phyloP scores from a whole-genome alignment of 2,888 invertebrate species.

The Uloborus plumipes region DNA sequence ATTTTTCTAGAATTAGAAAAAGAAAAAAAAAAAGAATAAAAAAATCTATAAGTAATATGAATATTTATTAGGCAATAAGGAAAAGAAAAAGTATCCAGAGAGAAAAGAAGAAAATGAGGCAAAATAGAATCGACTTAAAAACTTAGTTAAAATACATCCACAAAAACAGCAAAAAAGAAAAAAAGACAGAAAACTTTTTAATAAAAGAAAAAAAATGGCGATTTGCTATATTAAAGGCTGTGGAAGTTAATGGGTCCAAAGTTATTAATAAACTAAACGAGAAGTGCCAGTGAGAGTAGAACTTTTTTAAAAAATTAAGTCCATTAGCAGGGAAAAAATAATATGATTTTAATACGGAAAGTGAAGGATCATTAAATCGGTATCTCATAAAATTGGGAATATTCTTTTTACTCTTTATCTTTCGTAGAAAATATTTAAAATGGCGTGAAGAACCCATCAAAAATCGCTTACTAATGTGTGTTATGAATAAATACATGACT shows the following conservation, averaged over 20 bases:
- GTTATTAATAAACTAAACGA: conserved; percentile 59
- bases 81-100: not conserved
- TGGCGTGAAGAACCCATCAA: conserved; percentile 48
- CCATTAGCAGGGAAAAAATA: conserved; percentile 54
- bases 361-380: conserved; percentile 63
- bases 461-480: conserved; percentile 62
- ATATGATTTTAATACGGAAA: conserved; percentile 62
- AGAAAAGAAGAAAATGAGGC: not conserved
- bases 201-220: conserved; percentile 6
- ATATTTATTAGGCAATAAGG: too few relatives aligned
- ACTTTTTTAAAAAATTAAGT: conserved; percentile 59
- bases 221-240: conserved; percentile 35
- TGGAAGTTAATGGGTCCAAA: conserved; percentile 55
- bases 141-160: conserved; percentile 10
- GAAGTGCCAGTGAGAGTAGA: conserved; percentile 35
- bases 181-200: conserved; percentile 4
- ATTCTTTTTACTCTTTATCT: conserved; percentile 43
- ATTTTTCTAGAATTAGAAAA: too few relatives aligned
- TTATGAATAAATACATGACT: conserved; percentile 58
- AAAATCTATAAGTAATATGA: too few relatives aligned
- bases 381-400: conserved; percentile 61
- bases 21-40: too few relatives aligned
- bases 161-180: conserved; percentile 7
- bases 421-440: conserved; percentile 19
- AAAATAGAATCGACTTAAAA: conserved; percentile 6